Percentiles rank a stretch among this genome's conserved stretches.
Conservation (phyloP, 1,140 invertebrate genomes). For the Bombus superbus region DNA sequence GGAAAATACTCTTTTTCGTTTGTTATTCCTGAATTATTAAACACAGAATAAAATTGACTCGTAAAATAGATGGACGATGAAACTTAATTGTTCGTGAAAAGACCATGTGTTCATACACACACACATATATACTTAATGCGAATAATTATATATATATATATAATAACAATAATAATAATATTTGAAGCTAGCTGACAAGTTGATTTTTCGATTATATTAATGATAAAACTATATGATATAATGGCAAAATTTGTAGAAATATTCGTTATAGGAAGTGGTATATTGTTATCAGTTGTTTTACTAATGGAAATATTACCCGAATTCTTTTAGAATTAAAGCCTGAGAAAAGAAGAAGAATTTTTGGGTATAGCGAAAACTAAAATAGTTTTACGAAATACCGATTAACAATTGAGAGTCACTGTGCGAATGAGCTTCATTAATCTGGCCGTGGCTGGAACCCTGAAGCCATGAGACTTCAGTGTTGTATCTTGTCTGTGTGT, state of each 20-base stretch:
- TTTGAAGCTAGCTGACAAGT: background rate
- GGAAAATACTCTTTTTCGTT: no score
- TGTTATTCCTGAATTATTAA: no score
- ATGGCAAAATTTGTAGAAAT: background rate
- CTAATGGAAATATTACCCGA: background rate
- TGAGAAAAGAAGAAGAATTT: background rate
- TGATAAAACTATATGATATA: background rate
- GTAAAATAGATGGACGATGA: no score
- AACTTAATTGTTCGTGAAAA: constrained; percentile 3
- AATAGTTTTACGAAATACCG: background rate
- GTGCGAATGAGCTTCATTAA: constrained; percentile 75
- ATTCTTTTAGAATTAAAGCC: background rate
- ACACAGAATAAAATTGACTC: no score
- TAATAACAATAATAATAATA: background rate
- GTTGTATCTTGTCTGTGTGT: constrained; percentile 63
- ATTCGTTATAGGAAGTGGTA: background rate
- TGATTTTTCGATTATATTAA: background rate
- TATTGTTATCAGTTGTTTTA: background rate
- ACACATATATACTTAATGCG: background rate
- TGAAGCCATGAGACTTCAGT: constrained; percentile 38
- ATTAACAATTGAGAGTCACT: constrained; percentile 69
- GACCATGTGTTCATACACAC: no score
- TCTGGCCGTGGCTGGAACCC: constrained; percentile 67
- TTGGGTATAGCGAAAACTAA: background rate
- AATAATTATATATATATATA: background rate